phyloP scores from a whole-genome alignment of 2,113 vertebrate genomes.

The Pangasianodon gigas region DNA sequence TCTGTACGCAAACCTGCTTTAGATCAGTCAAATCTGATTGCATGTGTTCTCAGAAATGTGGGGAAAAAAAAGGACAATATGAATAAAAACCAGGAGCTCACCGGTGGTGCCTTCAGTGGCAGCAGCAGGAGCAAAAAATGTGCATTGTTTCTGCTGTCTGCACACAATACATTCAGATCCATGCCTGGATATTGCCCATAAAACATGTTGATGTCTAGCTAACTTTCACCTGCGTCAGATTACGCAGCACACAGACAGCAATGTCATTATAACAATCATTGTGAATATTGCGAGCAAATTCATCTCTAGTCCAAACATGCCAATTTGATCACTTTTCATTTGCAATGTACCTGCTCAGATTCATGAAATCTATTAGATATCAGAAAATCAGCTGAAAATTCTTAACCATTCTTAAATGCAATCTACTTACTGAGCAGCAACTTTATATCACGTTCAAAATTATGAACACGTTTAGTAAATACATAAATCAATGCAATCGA shows the following conservation, averaged over 20 bases:
- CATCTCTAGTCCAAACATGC: background rate
- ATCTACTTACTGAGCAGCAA: background rate
- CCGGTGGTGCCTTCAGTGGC: background rate
- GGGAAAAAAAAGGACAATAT: background rate
- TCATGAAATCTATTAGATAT: background rate
- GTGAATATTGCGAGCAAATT: background rate
- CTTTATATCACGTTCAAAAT: background rate
- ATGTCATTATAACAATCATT: background rate
- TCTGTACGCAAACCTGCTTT: background rate
- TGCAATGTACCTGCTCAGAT: background rate
- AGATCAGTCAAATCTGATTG: background rate
- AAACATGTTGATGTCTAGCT: background rate
- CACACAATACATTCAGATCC: background rate
- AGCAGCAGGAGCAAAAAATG: background rate
- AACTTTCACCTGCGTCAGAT: background rate
- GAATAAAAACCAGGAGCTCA: background rate
- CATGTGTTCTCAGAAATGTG: background rate
- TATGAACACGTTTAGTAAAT: background rate
- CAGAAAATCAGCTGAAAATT: background rate
- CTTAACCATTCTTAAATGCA: background rate
- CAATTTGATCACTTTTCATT: background rate
- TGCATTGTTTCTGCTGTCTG: background rate
- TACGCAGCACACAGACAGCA: background rate
- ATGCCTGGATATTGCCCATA: background rate
- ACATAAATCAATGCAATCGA: background rate